Percentiles rank a stretch among this genome's conserved stretches.
Evolutionary conservation across 2,797 vertebrate genomes (phyloP).

Genomic region (Halcyon chelicuti): DNA sequence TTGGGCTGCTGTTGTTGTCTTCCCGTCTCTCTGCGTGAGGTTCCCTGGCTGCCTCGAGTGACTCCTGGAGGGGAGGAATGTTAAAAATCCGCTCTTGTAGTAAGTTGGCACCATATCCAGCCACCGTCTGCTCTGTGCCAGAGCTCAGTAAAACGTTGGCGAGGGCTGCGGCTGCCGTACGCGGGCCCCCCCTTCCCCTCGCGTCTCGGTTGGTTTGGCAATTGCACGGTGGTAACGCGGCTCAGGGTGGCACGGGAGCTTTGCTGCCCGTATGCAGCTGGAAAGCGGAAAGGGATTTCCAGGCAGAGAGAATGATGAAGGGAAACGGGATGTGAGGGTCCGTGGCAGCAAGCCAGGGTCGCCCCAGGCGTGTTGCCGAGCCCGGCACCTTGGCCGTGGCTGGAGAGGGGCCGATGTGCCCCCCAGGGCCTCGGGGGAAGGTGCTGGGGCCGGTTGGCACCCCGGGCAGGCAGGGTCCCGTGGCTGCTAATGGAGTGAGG

Average conservation of each 20-base stretch:
- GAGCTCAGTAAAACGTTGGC: constrained; percentile 72
- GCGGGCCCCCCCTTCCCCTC: constrained; percentile 27
- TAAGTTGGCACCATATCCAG: constrained; percentile 76
- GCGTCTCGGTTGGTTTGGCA: constrained; percentile 54
- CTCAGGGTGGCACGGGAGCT: constrained; percentile 45
- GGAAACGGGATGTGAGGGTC: background rate
- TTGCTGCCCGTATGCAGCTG: constrained; percentile 40
- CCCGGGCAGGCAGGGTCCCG: background rate
- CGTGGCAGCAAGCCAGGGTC: background rate
- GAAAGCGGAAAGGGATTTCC: constrained; percentile 33
- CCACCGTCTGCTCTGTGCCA: constrained; percentile 71
- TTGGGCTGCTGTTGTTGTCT: background rate
- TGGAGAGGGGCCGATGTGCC: background rate
- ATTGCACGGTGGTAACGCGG: constrained; percentile 32
- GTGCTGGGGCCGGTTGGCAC: background rate
- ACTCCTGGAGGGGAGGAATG: constrained; percentile 76
- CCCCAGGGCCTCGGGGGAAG: background rate
- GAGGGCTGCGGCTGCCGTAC: constrained; percentile 24
- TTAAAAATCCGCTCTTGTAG: constrained; percentile 73
- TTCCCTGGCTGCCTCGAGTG: constrained; percentile 68
- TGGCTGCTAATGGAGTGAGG: background rate
- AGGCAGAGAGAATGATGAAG: background rate
- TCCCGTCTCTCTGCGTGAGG: constrained; percentile 10
- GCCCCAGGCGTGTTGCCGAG: background rate
- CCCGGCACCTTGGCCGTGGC: background rate